These are phyloP conservation scores for honey bee (Apis mellifera) DNA, from an alignment of 1,140 invertebrate species.

Conservation along the genomic window Amel_HAv3.1 CM009934.2:7236001-7236500, in stretches of 20 bases:
- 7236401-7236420: constrained; percentile 35
- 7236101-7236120: too few relatives aligned
- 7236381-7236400: constrained; percentile 35
- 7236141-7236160: constrained; percentile 29
- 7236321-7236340: constrained; percentile 14
- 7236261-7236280: constrained; percentile 54
- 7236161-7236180: constrained; percentile 34
- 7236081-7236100: background rate
- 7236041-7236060: background rate
- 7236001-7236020: too few relatives aligned
- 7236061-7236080: background rate
- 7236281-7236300: constrained; percentile 51
- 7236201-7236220: background rate
- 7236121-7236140: constrained; percentile 37
- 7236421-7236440: constrained; percentile 30
- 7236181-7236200: background rate
- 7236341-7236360: background rate
- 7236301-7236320: constrained; percentile 46
- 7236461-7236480: constrained; percentile 48
- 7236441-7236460: constrained; percentile 21
- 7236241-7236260: constrained; percentile 28
- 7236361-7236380: constrained; percentile 47
- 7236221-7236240: background rate
- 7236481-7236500: constrained; percentile 46
- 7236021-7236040: too few relatives aligned